Evolutionary conservation across 92 coral and sea anemone species (phyloP), one percentile per base, ranked within the genome.

Genomic region (Palythoa grandis): DNA sequence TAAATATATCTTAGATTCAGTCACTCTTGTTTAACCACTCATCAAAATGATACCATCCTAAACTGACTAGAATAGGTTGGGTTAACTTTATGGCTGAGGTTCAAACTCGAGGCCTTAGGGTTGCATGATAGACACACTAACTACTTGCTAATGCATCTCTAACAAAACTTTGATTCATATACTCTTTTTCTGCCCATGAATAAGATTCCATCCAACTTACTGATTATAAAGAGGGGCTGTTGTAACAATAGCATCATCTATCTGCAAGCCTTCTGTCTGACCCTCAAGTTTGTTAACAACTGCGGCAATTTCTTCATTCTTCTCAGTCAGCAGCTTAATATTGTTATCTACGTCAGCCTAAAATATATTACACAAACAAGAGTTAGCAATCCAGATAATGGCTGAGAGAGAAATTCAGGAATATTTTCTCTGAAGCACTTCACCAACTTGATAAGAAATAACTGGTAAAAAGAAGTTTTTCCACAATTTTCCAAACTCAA

Each of bases 151-250:
- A 14, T 60, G 66, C 66, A 60, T 60, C 20, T 22, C 6, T 16
- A 2, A 6, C 56, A 52, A 7, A 52, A 52, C 56, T 52, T 52
- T 0, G 56, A 52, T 7, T 52, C 56, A 52, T 52, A 7, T 52
- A 7, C 56, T 52, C 56, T 52, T 52, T 7, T 22, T 19, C 23
- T 23, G 72, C 23, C 20, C 0, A 67, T 4, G 7, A 7, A 74
- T 5, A 74, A 9, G 52, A 52, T 70, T 66, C 16, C 23, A 83
- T 3, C 16, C 67, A 70, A 89, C 98, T 89, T 86, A 96, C 99
- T 96, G 99, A 73, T 93, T 94, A 84, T 96, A 96, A 10, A 96
- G 91, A 54, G 99, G 99, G 19, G 99, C 92, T 2, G 99, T 96
- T 2, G 99, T 93, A 12, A 96, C 95, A 7, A 96, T 97, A 19